Evolutionary conservation across 1,140 invertebrate species (phyloP).

Genomic region (Manduca sexta): DNA sequence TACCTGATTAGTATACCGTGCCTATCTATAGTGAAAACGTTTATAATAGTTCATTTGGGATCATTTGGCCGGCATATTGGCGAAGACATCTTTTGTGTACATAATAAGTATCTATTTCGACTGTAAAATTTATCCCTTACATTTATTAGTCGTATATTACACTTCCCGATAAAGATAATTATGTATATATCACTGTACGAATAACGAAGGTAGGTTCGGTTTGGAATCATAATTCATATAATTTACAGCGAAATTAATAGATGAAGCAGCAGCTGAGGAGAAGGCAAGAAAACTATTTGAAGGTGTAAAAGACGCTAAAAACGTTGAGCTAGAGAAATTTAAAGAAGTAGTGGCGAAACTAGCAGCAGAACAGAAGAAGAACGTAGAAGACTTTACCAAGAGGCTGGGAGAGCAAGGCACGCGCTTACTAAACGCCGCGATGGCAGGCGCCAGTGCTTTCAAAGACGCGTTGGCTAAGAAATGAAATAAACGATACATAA

Average conservation of each 20-base stretch:
- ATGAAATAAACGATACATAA: not conserved
- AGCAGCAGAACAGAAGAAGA: conserved; percentile 30
- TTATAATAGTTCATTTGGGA: not conserved
- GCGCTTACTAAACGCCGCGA: conserved; percentile 20
- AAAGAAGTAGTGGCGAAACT: conserved; percentile 30
- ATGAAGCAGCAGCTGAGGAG: conserved; percentile 23
- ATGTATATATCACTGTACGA: too few relatives aligned
- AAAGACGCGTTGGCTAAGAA: conserved; percentile 24
- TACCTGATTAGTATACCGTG: not conserved
- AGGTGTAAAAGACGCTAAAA: conserved; percentile 20
- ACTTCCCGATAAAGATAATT: too few relatives aligned
- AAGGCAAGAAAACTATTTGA: conserved; percentile 31
- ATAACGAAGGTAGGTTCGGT: too few relatives aligned
- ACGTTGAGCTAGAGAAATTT: conserved; percentile 34
- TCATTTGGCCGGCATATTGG: too few relatives aligned
- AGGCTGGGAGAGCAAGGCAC: conserved; percentile 23
- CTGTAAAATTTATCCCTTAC: too few relatives aligned
- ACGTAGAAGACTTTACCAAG: conserved; percentile 23
- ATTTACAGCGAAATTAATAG: conserved; percentile 41
- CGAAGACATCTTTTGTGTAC: too few relatives aligned
- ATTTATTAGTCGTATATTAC: too few relatives aligned
- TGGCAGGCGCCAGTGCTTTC: conserved; percentile 24
- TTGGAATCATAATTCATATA: too few relatives aligned
- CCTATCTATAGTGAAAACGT: not conserved
- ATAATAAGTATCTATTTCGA: too few relatives aligned